A percentile compares a stretch with the other conserved stretches of the same genome.
Conservation (phyloP, 1,140 invertebrate species). For the Drosophila varians region DNA sequence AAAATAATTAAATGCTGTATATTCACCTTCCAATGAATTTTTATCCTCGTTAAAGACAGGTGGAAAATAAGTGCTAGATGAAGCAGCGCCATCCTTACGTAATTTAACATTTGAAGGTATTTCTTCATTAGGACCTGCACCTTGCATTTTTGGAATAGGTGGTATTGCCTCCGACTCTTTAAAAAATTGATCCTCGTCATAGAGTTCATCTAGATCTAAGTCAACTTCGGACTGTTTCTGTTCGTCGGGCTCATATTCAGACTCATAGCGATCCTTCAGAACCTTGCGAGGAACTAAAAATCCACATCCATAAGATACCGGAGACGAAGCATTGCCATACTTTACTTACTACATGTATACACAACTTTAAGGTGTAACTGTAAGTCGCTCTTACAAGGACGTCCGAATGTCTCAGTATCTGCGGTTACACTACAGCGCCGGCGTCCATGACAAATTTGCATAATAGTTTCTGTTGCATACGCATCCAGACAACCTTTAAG, state of each 20-base stretch:
- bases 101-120: conserved; percentile 51
- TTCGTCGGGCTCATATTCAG: conserved; percentile 89
- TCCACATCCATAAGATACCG: not conserved
- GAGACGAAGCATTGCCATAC: not conserved
- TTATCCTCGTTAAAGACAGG: conserved; percentile 52
- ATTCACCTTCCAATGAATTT: not conserved
- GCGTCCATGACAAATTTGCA: conserved; percentile 94
- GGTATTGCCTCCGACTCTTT: conserved; percentile 76
- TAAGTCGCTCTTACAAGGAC: conserved; percentile 91
- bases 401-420: conserved; percentile 92
- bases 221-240: conserved; percentile 83
- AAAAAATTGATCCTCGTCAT: conserved; percentile 83
- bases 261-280: conserved; percentile 90
- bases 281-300: conserved; percentile 91
- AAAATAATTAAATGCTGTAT: not conserved
- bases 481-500: conserved; percentile 91
- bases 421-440: conserved; percentile 91
- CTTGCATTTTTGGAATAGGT: conserved; percentile 70
- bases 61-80: conserved; percentile 57
- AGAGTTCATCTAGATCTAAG: conserved; percentile 83
- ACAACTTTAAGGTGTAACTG: conserved; percentile 95
- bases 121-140: conserved; percentile 58
- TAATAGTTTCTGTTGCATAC: conserved; percentile 93
- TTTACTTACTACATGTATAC: conserved; percentile 95
- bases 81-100: conserved; percentile 13